Evolutionary conservation across 2,113 vertebrate genomes (phyloP), one percentile per base, ranked within the genome.

Genomic region (Phalacrocorax brasilianus): DNA sequence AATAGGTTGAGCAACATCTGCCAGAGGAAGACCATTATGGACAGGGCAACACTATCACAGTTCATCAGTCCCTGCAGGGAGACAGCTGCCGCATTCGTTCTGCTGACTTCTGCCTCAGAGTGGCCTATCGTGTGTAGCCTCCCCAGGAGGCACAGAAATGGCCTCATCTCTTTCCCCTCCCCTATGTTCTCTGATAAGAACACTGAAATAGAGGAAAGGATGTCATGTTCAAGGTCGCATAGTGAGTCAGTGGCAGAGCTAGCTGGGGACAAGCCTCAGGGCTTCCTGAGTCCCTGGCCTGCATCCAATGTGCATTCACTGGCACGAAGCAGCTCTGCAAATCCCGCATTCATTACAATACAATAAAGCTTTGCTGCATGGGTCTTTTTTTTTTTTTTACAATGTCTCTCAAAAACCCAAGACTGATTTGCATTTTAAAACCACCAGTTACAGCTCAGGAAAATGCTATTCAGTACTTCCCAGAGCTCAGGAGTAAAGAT

Each of bases 391-490:
- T 74, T 50, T 14, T 38, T 38, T 56, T 76, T 35, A 5, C 49
- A 63, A 33, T 33, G 44, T 76, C 73, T 96, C 88, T 91, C 79
- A 81, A 86, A 96, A 91, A 68, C 79, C 62, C 85, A 55, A 55
- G 53, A 13, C 73, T 82, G 53, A 94, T 97, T 95, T 97, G 79
- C 96, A 93, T 96, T 97, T 95, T 71, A 81, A 92, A 97, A 68
- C 32, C 80, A 79, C 80, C 80, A 58, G 47, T 93, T 95, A 58
- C 71, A 45, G 62, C 88, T 74, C 73, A 67, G 89, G 55, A 89
- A 93, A 96, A 93, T 33, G 81, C 45, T 79, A 59, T 85, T 91
- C 92, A 70, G 86, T 73, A 62, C 44, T 77, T 95, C 83, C 79
- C 22, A 5, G 79, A 72, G 65, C 70, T 79, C 65, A 52, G 68